Conservation (phyloP, 2,113 vertebrate genomes). For the Ia io region DNA sequence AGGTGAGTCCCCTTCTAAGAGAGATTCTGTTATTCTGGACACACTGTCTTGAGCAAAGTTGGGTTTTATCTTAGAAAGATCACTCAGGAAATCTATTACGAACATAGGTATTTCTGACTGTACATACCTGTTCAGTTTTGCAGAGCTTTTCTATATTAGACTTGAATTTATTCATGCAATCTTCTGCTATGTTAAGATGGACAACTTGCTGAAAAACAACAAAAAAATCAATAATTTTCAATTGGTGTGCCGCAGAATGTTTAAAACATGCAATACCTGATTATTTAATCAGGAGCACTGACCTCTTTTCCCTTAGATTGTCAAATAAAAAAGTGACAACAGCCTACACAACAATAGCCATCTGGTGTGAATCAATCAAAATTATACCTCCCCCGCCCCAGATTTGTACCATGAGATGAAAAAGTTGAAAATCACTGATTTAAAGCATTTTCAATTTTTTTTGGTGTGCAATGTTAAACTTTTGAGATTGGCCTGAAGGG, state of each 20-base stretch:
- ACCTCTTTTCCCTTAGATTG: background rate
- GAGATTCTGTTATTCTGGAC: background rate
- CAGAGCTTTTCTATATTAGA: slow-evolving; percentile 94
- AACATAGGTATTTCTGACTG: background rate
- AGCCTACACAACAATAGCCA: background rate
- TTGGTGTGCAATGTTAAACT: background rate
- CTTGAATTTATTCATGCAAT: slow-evolving; percentile 93
- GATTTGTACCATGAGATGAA: background rate
- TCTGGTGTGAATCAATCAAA: background rate
- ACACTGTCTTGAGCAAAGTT: background rate
- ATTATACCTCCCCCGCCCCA: background rate
- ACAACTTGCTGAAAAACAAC: slow-evolving; percentile 89
- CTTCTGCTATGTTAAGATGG: slow-evolving; percentile 94
- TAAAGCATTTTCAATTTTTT: background rate
- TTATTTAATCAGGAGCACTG: background rate
- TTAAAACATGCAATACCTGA: background rate
- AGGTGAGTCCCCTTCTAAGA: background rate
- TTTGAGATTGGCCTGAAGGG: background rate
- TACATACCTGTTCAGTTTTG: slow-evolving; percentile 95
- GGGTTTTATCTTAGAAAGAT: slow-evolving; percentile 4
- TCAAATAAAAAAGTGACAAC: background rate
- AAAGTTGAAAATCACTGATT: background rate
- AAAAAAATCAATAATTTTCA: background rate
- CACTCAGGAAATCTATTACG: background rate
- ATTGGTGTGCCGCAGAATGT: background rate